Conservation (phyloP, 2,113 vertebrate genomes). For the Fregetta grallaria region DNA sequence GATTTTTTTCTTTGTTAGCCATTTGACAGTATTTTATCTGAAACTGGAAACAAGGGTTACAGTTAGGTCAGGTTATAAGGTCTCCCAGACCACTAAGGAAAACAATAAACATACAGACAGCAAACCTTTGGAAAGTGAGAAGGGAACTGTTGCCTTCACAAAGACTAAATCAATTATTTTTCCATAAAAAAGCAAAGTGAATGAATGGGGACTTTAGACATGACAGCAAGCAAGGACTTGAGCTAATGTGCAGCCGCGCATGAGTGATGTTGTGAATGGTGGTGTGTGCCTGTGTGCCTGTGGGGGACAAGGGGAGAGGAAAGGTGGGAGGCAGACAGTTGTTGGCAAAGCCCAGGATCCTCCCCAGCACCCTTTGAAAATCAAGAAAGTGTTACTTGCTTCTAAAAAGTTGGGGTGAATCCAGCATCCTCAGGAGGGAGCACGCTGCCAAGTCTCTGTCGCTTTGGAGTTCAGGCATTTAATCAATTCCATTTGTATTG, state of each 20-base stretch:
- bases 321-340: background rate
- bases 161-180: background rate
- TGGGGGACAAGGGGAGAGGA: background rate
- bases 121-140: background rate
- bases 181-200: background rate
- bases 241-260: background rate
- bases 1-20: background rate
- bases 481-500: constrained; percentile 27
- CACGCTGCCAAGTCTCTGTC: constrained; percentile 28
- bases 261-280: background rate
- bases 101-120: background rate
- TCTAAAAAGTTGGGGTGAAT: constrained; percentile 1
- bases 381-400: background rate
- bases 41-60: constrained; percentile 2
- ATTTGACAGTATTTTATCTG: constrained; percentile 17
- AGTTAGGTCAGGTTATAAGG: background rate
- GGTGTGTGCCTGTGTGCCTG: fast-evolving
- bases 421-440: constrained; percentile 29
- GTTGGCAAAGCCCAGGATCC: background rate
- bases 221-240: background rate
- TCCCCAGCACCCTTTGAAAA: background rate
- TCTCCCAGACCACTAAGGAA: background rate
- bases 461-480: constrained; percentile 37
- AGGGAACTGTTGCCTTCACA: background rate
- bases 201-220: background rate